Evolutionary conservation across 2,888 invertebrate genomes (phyloP).

Genomic region (Caenorhabditis doughertyi): DNA sequence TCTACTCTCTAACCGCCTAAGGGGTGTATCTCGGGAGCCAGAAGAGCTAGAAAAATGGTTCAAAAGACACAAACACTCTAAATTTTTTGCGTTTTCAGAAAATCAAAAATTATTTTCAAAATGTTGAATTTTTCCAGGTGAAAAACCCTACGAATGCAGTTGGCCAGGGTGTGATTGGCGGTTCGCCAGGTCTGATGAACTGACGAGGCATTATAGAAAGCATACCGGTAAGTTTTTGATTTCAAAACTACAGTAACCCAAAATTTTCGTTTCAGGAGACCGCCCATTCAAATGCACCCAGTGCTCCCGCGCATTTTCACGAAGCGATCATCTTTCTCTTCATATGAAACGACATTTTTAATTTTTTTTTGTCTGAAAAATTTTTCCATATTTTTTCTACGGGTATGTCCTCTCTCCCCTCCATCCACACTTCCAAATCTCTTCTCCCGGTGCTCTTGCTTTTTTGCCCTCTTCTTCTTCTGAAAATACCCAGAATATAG

Average conservation of each 20-base stretch:
- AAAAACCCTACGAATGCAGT: slow-evolving; percentile 81
- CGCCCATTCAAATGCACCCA: slow-evolving; percentile 87
- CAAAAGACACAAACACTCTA: background rate
- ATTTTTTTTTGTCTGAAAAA: no score
- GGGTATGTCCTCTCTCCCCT: no score
- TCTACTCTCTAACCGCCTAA: no score
- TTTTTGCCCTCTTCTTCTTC: no score
- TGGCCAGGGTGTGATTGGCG: slow-evolving; percentile 81
- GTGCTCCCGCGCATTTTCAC: slow-evolving; percentile 87
- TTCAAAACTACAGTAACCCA: background rate
- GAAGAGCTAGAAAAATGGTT: background rate
- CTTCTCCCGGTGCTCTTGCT: no score
- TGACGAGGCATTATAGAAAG: slow-evolving; percentile 83
- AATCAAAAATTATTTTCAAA: no score
- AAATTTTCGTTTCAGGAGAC: slow-evolving; percentile 82
- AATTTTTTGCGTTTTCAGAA: background rate
- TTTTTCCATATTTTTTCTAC: no score
- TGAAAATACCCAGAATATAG: no score
- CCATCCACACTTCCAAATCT: no score
- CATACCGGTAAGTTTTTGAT: slow-evolving; percentile 84
- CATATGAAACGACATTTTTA: slow-evolving; percentile 75
- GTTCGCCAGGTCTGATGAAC: slow-evolving; percentile 79
- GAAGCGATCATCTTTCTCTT: slow-evolving; percentile 86
- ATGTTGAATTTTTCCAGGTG: slow-evolving; percentile 75
- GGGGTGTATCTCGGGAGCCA: background rate